Conservation (phyloP, 2,797 vertebrate genomes). For the Diglossa cyanea region DNA sequence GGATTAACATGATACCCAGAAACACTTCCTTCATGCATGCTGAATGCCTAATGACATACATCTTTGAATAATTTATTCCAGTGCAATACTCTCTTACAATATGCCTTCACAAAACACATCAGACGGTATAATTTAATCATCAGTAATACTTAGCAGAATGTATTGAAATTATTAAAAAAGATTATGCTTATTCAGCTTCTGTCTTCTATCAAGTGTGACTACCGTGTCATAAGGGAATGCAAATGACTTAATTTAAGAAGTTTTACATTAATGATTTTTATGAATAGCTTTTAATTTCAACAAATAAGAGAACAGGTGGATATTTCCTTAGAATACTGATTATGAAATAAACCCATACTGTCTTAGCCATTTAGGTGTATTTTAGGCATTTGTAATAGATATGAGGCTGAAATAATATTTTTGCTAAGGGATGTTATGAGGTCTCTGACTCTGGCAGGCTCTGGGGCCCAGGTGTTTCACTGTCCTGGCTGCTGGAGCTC, state of each 20-base stretch:
- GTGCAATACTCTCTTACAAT: neutral
- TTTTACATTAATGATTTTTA: constrained; percentile 67
- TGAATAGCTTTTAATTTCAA: constrained; percentile 67
- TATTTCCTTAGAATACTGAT: constrained; percentile 62
- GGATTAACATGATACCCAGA: neutral
- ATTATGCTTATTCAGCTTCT: constrained; percentile 59
- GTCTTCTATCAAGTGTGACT: constrained; percentile 60
- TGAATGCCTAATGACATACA: constrained; percentile 13
- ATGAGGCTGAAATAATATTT: neutral
- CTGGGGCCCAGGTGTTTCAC: neutral
- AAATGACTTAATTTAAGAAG: constrained; percentile 64
- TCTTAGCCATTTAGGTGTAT: neutral
- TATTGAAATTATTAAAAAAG: constrained; percentile 64
- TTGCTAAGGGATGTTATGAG: neutral
- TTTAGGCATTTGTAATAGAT: constrained; percentile 23
- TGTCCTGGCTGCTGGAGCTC: neutral
- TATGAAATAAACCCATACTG: constrained; percentile 50
- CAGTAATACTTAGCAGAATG: constrained; percentile 38
- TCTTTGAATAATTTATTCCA: constrained; percentile 44
- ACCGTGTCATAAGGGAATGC: constrained; percentile 50
- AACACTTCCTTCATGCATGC: neutral
- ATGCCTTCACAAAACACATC: constrained; percentile 19
- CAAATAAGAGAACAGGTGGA: constrained; percentile 64
- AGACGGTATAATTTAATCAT: constrained; percentile 47
- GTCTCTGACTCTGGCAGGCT: neutral